Evolutionary conservation across 2,797 vertebrate species (phyloP).

Genomic region (Pipistrellus pipistrellus): DNA sequence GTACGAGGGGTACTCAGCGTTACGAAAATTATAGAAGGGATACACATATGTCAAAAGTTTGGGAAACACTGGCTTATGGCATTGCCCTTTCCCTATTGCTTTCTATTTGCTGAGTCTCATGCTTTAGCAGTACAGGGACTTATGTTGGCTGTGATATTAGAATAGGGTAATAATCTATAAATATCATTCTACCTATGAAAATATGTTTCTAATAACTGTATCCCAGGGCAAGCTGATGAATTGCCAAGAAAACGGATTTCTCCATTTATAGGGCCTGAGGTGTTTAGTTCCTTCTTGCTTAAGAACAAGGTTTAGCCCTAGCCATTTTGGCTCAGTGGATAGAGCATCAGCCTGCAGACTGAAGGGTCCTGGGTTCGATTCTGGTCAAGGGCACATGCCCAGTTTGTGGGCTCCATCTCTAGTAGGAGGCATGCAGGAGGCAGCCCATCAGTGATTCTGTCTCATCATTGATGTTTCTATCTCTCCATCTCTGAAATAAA

Average conservation of each 20-base stretch:
- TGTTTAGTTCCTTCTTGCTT: background rate
- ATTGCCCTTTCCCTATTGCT: background rate
- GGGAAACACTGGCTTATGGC: background rate
- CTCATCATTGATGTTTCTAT: too few relatives aligned
- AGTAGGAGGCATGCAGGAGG: too few relatives aligned
- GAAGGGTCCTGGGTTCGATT: too few relatives aligned
- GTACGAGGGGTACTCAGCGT: too few relatives aligned
- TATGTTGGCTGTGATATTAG: background rate
- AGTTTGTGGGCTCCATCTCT: too few relatives aligned
- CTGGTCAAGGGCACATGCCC: too few relatives aligned
- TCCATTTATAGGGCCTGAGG: background rate
- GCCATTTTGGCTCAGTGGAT: too few relatives aligned
- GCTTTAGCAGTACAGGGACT: background rate
- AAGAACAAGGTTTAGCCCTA: background rate
- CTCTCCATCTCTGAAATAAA: too few relatives aligned
- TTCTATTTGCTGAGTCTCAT: slow-evolving; percentile 22
- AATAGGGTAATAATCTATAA: slow-evolving; percentile 15
- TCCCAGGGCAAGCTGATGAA: background rate
- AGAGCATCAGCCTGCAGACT: too few relatives aligned
- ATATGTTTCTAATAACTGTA: slow-evolving; percentile 14
- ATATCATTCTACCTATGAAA: slow-evolving; percentile 30
- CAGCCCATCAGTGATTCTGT: too few relatives aligned
- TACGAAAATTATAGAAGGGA: too few relatives aligned
- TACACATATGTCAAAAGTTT: too few relatives aligned
- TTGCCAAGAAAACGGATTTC: slow-evolving; percentile 4